These are phyloP conservation scores for Otolemur crassicaudatus DNA, from an alignment of 2,797 vertebrate genomes.

Conservation along the genomic window DNA sequence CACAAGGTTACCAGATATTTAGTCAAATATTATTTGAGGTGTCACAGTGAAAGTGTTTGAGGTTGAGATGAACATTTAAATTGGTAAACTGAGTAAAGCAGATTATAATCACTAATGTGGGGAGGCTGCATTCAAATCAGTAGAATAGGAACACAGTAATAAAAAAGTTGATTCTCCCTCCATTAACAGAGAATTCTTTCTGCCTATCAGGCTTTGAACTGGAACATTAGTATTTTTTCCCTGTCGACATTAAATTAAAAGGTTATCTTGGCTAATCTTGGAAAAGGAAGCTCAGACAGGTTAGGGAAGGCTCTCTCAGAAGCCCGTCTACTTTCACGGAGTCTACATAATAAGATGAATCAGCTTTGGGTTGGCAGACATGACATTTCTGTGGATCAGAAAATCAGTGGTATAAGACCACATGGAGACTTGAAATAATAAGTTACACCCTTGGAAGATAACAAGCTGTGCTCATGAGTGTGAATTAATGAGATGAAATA, in stretches of 20 bases:
- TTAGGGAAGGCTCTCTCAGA: not conserved
- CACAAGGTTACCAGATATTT: not conserved
- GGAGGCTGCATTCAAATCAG: not conserved
- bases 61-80: not conserved
- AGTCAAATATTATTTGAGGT: not conserved
- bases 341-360: not conserved
- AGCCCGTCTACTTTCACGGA: not conserved
- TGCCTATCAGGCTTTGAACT: not conserved
- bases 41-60: not conserved
- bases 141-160: not conserved
- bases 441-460: not conserved
- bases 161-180: not conserved
- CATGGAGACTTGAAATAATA: not conserved
- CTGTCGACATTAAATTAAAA: not conserved
- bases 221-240: too few relatives aligned
- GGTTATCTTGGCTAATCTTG: not conserved
- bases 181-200: not conserved
- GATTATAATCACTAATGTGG: not conserved
- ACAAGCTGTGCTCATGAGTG: not conserved
- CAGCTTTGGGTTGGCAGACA: not conserved
- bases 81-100: not conserved
- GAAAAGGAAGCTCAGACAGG: not conserved
- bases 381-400: fast-evolving
- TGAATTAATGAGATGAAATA: not conserved
- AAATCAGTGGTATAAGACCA: not conserved